phyloP scores from a whole-genome alignment of 2,113 vertebrate genomes.

The Heterocephalus glaber region DNA sequence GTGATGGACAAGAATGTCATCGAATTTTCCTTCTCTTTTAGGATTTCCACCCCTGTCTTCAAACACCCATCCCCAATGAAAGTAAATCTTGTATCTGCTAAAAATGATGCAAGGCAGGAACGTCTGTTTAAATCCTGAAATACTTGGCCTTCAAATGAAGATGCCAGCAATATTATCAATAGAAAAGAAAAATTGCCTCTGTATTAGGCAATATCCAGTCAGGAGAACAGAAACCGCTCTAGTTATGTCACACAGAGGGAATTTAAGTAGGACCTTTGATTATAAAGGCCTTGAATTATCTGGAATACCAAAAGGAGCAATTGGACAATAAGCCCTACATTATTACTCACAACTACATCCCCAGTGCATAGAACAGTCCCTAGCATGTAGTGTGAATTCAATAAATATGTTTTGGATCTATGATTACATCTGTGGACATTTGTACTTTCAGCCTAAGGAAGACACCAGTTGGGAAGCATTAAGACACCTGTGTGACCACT shows the following conservation, averaged over 20 bases:
- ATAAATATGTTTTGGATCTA: not conserved
- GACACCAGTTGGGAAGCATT: not conserved
- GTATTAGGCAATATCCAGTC: not conserved
- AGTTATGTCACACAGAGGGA: not conserved
- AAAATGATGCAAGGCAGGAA: conserved; percentile 16
- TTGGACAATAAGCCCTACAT: not conserved
- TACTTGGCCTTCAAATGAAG: not conserved
- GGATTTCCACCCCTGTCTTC: not conserved
- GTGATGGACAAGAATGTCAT: not conserved
- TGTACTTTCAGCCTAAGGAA: not conserved
- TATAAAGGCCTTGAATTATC: conserved; percentile 30
- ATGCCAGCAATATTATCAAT: not conserved
- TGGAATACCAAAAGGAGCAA: not conserved
- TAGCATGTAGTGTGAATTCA: not conserved
- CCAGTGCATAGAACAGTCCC: not conserved
- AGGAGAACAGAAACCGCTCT: not conserved
- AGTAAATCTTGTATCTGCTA: not conserved
- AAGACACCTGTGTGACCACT: not conserved
- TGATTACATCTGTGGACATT: not conserved
- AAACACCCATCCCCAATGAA: not conserved
- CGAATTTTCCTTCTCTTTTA: conserved; percentile 10
- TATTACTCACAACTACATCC: not conserved
- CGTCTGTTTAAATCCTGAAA: not conserved
- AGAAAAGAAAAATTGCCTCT: conserved; percentile 28
- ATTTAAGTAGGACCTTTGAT: conserved; percentile 10